These are phyloP conservation scores for Melolontha melolontha DNA, from an alignment of 2,888 invertebrate species.

Conservation along the genomic window DNA sequence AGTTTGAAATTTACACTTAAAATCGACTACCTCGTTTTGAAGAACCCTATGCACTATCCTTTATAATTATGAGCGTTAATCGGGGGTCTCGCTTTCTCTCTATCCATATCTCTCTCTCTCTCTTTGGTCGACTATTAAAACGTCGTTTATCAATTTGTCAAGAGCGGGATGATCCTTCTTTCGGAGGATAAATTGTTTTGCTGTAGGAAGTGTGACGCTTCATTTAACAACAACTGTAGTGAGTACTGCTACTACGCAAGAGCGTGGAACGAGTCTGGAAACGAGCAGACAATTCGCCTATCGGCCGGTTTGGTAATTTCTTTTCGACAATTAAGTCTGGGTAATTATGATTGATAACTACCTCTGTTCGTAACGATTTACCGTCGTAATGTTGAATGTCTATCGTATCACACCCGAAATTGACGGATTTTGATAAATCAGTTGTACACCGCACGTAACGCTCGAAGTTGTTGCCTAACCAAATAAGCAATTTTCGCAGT, in stretches of 20 bases:
- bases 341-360: conserved; percentile 13
- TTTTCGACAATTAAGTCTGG: conserved; percentile 13
- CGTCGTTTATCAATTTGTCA: conserved; percentile 19
- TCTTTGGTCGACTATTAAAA: conserved; percentile 4
- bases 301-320: conserved; percentile 3
- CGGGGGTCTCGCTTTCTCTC: not conserved
- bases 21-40: too few relatives aligned
- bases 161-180: conserved; percentile 1
- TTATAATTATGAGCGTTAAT: conserved; percentile 5
- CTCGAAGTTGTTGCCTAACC: too few relatives aligned
- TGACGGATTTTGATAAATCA: conserved; percentile 11
- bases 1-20: too few relatives aligned
- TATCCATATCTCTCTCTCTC: too few relatives aligned
- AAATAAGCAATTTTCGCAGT: too few relatives aligned
- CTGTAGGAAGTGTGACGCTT: conserved; percentile 11
- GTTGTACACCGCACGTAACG: too few relatives aligned
- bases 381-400: not conserved
- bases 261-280: not conserved
- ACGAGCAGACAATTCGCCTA: not conserved
- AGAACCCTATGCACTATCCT: too few relatives aligned
- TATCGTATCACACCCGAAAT: conserved; percentile 2
- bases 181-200: conserved; percentile 8
- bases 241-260: not conserved
- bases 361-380: not conserved
- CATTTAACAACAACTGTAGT: conserved; percentile 7